Base-by-base conservation (phyloP, 2,113 vertebrate genomes). In the Rhodinocichla rosea region DNA sequence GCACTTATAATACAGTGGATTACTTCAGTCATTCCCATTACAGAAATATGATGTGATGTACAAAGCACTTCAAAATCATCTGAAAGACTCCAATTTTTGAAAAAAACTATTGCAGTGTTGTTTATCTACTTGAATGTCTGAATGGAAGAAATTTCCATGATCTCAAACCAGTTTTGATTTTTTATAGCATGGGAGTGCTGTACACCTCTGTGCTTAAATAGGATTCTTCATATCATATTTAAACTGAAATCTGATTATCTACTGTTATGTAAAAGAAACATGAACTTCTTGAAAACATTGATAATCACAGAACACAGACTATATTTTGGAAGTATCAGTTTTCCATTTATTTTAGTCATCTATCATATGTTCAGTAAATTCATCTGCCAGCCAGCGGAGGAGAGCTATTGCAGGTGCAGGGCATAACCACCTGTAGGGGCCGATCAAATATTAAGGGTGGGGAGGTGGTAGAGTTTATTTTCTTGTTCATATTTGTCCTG, bases 201-300 rank as follows among this genome's bases (percentile, higher is more conserved):
- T 15, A 47, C 37, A 57, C 19, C 8, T 63, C 37, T 81, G 37
- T 93, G 23, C 33, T 96, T 90, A 94, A 94, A 56, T 37, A 84
- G 40, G 30, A n/a, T 83, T 96, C 78, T 96, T 55, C 52, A 21
- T 85, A 77, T 57, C 28, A 33, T 60, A 20, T 49, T 45, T 50
- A 45, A 82, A 83, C 75, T 89, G 77, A 96, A 96, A 71, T 65
- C 49, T 94, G 92, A 96, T 97, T 93, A 84, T 73, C 47, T 87
- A 70, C 82, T 91, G 49, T 76, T 81, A 84, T 70, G 17, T 82
- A 96, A 96, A 96, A 56, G 45, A 95, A 96, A 37, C 20, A 55
- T 70, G 56, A 74, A 83, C 50, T 92, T 97, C 94, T 94, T 49
- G 30, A 95, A 96, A 94, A 71, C 55, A 89, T 39, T 87, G 37